Conservation (phyloP, 2,113 vertebrate species). For the Andinoacara biseriatus region DNA sequence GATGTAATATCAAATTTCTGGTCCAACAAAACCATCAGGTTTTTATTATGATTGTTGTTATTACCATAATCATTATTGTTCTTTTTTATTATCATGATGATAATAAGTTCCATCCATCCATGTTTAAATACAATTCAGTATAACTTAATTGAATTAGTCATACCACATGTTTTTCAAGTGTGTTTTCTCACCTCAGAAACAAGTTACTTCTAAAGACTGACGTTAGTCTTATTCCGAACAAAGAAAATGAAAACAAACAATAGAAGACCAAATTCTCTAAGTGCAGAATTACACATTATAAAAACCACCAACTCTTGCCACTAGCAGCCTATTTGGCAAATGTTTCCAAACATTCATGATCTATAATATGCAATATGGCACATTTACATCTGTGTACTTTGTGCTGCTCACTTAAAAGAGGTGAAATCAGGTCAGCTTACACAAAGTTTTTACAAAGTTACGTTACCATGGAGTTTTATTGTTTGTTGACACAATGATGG, state of each 20-base stretch:
- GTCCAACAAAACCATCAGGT: not conserved
- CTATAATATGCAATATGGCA: not conserved
- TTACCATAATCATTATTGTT: not conserved
- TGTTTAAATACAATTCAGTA: not conserved
- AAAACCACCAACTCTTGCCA: not conserved
- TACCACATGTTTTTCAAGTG: not conserved
- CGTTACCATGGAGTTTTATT: slow-evolving; percentile 52
- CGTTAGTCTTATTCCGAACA: not conserved
- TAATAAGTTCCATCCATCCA: not conserved
- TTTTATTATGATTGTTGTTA: not conserved
- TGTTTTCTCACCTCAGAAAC: not conserved
- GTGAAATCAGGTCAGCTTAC: slow-evolving; percentile 45
- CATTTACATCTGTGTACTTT: not conserved
- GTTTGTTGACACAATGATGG: slow-evolving; percentile 55
- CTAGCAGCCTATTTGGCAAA: not conserved
- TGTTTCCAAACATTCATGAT: not conserved
- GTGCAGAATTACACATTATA: not conserved
- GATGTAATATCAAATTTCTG: not conserved
- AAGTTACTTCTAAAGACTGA: not conserved
- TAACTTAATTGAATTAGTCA: not conserved
- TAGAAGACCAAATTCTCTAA: not conserved
- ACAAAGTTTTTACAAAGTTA: slow-evolving; percentile 56
- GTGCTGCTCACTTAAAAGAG: not conserved
- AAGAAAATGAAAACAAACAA: not conserved
- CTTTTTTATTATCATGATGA: not conserved